Percentiles rank a stretch among this genome's conserved stretches.
These are phyloP conservation scores for Drosophila tropicalis DNA, from an alignment of 1,140 invertebrate genomes.

Conservation along the genomic window DNA sequence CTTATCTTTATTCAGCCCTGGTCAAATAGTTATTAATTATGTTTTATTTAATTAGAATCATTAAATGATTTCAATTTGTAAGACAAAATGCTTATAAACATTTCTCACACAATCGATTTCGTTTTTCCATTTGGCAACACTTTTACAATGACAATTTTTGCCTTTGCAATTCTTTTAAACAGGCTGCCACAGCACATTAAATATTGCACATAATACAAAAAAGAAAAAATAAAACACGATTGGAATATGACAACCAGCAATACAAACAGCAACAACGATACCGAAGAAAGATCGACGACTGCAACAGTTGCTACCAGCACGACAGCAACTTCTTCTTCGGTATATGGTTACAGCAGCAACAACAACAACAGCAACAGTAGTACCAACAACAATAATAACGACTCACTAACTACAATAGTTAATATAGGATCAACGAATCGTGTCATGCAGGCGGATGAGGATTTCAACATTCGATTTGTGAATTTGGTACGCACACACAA, in stretches of 20 bases:
- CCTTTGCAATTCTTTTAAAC: conserved; percentile 45
- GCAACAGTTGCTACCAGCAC: conserved; percentile 28
- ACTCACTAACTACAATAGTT: conserved; percentile 39
- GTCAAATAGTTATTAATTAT: too few relatives aligned
- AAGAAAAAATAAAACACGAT: conserved; percentile 18
- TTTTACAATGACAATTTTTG: not conserved
- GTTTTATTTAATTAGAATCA: too few relatives aligned
- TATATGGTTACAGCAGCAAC: conserved; percentile 17
- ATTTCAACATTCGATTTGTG: conserved; percentile 83
- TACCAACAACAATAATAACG: conserved; percentile 29
- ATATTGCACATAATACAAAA: conserved; percentile 12
- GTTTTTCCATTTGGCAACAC: not conserved
- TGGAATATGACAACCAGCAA: conserved; percentile 67
- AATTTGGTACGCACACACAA: conserved; percentile 77
- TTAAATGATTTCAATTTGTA: too few relatives aligned
- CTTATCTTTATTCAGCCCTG: too few relatives aligned
- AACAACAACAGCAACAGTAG: conserved; percentile 20
- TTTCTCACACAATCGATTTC: not conserved
- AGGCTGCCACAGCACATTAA: conserved; percentile 42
- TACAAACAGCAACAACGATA: conserved; percentile 28
- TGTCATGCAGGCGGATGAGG: conserved; percentile 82
- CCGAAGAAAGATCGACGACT: conserved; percentile 27
- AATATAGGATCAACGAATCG: conserved; percentile 64
- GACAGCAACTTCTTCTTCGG: conserved; percentile 27
- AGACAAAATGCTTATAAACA: not conserved